A percentile compares a stretch with the other conserved stretches of the same genome.
phyloP scores from a whole-genome alignment of 2,888 invertebrate genomes.

The Timema podura region DNA sequence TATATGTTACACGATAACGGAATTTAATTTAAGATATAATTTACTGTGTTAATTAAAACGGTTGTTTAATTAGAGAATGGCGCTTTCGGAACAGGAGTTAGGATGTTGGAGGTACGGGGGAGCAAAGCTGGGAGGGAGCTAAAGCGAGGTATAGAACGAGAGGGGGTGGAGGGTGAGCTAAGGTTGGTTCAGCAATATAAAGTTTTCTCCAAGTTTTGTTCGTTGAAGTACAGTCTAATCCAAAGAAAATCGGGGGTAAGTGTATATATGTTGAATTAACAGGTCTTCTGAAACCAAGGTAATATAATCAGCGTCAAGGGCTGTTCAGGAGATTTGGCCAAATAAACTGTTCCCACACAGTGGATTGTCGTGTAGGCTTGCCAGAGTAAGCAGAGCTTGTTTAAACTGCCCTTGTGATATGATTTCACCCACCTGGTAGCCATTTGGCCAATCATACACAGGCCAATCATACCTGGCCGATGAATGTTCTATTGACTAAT shows the following conservation, averaged over 20 bases:
- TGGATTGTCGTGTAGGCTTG: too few species aligned
- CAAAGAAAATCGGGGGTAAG: background rate
- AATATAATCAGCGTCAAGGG: too few species aligned
- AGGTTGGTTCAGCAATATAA: conserved; percentile 20
- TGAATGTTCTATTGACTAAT: too few species aligned
- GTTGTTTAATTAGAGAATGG: conserved; percentile 47
- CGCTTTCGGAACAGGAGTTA: conserved; percentile 42
- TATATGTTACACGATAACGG: conserved; percentile 39
- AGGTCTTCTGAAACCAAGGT: background rate
- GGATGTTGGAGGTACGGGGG: conserved; percentile 10
- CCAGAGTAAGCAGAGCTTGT: too few species aligned
- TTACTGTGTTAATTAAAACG: conserved; percentile 52
- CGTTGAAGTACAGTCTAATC: conserved; percentile 19
- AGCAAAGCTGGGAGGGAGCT: background rate
- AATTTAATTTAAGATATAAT: conserved; percentile 49
- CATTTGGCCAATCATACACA: too few species aligned
- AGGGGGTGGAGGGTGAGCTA: conserved; percentile 16
- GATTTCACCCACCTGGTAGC: too few species aligned
- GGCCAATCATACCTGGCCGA: too few species aligned
- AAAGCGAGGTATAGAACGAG: background rate
- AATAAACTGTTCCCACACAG: too few species aligned
- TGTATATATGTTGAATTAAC: too few species aligned
- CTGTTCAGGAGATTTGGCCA: too few species aligned
- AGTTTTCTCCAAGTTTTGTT: conserved; percentile 21
- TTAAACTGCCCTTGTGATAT: too few species aligned